These are phyloP conservation scores for Diarsia dahlii DNA, from an alignment of 2,888 invertebrate genomes.

Conservation along the genomic window DNA sequence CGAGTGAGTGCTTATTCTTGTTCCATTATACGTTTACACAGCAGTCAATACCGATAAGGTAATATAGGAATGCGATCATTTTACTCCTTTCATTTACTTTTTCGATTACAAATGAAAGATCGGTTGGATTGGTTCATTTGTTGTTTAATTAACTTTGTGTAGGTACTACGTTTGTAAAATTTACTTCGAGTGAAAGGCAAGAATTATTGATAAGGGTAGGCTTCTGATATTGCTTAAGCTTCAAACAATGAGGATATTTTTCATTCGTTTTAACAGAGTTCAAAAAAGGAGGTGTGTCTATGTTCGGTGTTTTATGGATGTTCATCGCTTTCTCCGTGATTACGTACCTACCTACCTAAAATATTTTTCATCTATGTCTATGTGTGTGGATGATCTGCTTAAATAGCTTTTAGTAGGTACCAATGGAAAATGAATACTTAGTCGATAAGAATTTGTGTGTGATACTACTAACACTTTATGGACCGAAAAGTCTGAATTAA, in stretches of 20 bases:
- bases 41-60: neutral
- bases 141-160: neutral
- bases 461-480: too few species aligned
- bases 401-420: too few species aligned
- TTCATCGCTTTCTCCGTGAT: too few species aligned
- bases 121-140: neutral
- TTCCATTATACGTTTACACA: neutral
- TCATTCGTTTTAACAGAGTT: neutral
- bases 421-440: too few species aligned
- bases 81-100: neutral
- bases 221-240: neutral
- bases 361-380: too few species aligned
- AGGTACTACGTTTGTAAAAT: neutral
- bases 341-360: too few species aligned
- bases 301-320: too few species aligned
- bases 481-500: too few species aligned
- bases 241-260: neutral
- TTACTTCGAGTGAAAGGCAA: neutral
- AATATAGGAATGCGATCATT: neutral
- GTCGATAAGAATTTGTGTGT: too few species aligned
- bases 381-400: too few species aligned
- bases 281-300: too few species aligned
- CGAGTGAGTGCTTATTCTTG: neutral
- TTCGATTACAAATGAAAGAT: neutral
- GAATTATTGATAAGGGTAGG: neutral